These are phyloP conservation scores for Andrena chrysosceles DNA, from an alignment of 2,888 invertebrate species.

Conservation along the genomic window DNA sequence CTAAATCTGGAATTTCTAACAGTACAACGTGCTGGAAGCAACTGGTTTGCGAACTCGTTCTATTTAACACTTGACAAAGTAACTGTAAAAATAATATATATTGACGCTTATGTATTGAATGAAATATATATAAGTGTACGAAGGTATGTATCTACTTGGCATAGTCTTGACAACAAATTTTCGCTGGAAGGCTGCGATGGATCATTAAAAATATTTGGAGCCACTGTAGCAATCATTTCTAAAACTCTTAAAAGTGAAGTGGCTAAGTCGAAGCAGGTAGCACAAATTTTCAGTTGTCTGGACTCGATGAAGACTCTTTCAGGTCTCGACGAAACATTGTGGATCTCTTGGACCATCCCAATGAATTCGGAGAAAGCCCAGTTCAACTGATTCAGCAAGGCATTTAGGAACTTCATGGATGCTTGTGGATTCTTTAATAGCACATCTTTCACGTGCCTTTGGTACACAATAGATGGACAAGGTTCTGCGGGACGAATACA, in stretches of 20 bases:
- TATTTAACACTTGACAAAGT: slow-evolving; percentile 92
- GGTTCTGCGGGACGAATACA: slow-evolving; percentile 86
- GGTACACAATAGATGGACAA: slow-evolving; percentile 89
- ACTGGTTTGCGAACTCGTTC: slow-evolving; percentile 91
- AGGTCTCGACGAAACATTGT: slow-evolving; percentile 87
- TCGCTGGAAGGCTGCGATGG: slow-evolving; percentile 89
- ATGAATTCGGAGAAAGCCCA: slow-evolving; percentile 96
- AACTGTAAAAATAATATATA: slow-evolving; percentile 85
- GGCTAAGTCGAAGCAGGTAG: slow-evolving; percentile 93
- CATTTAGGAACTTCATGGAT: slow-evolving; percentile 91
- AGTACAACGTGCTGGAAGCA: slow-evolving; percentile 89
- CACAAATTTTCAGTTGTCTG: slow-evolving; percentile 92
- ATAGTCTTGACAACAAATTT: slow-evolving; percentile 89
- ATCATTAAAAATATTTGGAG: slow-evolving; percentile 89
- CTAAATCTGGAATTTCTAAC: slow-evolving; percentile 88
- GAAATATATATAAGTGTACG: background rate
- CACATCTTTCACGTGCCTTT: slow-evolving; percentile 88
- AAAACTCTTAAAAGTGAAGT: slow-evolving; percentile 91
- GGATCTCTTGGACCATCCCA: slow-evolving; percentile 93
- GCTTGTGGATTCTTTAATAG: slow-evolving; percentile 88
- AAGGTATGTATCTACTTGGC: slow-evolving; percentile 85
- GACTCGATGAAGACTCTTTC: slow-evolving; percentile 88
- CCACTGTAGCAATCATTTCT: slow-evolving; percentile 91
- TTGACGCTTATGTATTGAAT: background rate
- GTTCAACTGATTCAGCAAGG: slow-evolving; percentile 92